Evolutionary conservation across 1,140 invertebrate species (phyloP).

Genomic region (Orussus abietinus): DNA sequence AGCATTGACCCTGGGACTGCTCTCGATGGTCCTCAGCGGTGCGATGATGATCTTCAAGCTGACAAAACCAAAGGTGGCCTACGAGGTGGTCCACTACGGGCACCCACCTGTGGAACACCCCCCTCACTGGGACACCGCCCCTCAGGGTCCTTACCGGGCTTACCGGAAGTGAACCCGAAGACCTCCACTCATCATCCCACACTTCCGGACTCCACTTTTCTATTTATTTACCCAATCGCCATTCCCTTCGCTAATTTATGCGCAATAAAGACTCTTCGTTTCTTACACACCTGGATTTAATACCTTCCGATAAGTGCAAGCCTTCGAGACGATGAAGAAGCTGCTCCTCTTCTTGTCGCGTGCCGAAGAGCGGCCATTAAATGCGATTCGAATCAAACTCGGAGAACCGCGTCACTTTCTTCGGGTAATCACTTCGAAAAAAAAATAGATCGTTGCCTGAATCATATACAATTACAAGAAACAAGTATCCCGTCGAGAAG

Average conservation of each 20-base stretch:
- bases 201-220: slow-evolving; percentile 13
- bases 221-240: slow-evolving; percentile 32
- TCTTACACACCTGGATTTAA: slow-evolving; percentile 3
- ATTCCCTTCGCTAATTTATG: slow-evolving; percentile 23
- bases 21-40: slow-evolving; percentile 74
- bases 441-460: no score
- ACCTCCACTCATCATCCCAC: not conserved
- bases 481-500: no score
- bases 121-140: slow-evolving; percentile 60
- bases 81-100: slow-evolving; percentile 81
- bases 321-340: no score
- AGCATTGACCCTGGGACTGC: slow-evolving; percentile 76
- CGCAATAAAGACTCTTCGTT: slow-evolving; percentile 24
- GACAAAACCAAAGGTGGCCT: slow-evolving; percentile 75
- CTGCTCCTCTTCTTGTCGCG: no score
- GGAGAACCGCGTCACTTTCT: no score
- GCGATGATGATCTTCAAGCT: slow-evolving; percentile 81
- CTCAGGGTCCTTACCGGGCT: slow-evolving; percentile 61
- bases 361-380: no score
- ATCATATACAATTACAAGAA: no score
- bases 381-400: no score
- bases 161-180: slow-evolving; percentile 37
- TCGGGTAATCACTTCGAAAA: no score
- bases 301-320: no score
- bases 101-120: slow-evolving; percentile 70